These are phyloP conservation scores for Oryzias sinensis DNA, from an alignment of 2,797 vertebrate genomes.

Conservation along the genomic window DNA sequence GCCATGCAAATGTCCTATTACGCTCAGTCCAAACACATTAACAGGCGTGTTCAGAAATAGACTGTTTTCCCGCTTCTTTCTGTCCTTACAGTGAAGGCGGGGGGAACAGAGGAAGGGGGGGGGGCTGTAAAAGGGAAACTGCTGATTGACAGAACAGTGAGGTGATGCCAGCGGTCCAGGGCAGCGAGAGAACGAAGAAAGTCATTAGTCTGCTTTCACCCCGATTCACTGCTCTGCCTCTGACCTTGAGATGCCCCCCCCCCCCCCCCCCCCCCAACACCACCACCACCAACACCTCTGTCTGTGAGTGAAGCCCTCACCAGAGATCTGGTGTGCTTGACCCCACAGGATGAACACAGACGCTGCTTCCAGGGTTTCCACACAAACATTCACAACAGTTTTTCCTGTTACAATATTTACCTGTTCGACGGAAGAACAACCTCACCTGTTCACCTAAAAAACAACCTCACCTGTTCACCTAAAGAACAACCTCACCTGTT, in stretches of 20 bases:
- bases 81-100: conserved; percentile 15
- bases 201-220: conserved; percentile 78
- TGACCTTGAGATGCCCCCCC: conserved; percentile 72
- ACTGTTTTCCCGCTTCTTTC: conserved; percentile 58
- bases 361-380: not conserved
- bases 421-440: no score
- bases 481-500: no score
- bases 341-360: not conserved
- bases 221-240: conserved; percentile 67
- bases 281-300: not conserved
- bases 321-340: not conserved
- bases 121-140: not conserved
- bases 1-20: conserved; percentile 78
- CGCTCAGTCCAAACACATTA: conserved; percentile 80
- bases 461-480: no score
- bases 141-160: conserved; percentile 58
- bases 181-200: conserved; percentile 68
- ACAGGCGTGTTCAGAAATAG: conserved; percentile 76
- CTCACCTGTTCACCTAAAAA: no score
- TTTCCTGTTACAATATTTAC: no score
- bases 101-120: conserved; percentile 11
- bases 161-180: conserved; percentile 59
- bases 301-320: conserved; percentile 31
- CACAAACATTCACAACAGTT: no score
- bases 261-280: conserved; percentile 3